phyloP scores from a whole-genome alignment of 2,888 invertebrate genomes.

The Spodoptera picta region DNA sequence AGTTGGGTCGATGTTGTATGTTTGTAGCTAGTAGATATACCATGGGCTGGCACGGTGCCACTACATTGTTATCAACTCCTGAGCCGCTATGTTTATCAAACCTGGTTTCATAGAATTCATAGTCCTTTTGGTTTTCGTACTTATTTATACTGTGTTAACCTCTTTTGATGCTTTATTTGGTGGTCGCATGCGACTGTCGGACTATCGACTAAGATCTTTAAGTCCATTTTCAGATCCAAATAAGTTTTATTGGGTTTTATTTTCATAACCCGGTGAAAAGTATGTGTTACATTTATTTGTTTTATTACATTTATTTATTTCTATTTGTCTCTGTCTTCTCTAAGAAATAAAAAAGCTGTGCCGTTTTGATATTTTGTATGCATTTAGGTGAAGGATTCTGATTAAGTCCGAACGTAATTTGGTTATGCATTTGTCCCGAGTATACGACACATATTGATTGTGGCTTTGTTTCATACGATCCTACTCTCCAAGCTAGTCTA shows the following conservation, averaged over 20 bases:
- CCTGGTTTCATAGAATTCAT: conserved; percentile 28
- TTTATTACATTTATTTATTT: too few species aligned
- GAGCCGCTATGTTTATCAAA: conserved; percentile 44
- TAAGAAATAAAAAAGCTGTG: too few species aligned
- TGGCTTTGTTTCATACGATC: conserved; percentile 23
- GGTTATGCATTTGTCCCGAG: conserved; percentile 22
- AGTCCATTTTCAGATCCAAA: too few species aligned
- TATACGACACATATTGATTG: conserved; percentile 30
- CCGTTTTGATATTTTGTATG: background rate
- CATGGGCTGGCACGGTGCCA: conserved; percentile 37
- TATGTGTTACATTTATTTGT: too few species aligned
- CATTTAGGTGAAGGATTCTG: conserved; percentile 30
- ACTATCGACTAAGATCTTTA: too few species aligned
- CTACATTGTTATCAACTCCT: conserved; percentile 45
- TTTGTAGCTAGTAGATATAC: conserved; percentile 34
- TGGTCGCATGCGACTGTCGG: too few species aligned
- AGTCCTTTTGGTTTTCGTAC: conserved; percentile 13
- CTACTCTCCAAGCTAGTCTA: conserved; percentile 6
- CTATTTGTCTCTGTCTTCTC: too few species aligned
- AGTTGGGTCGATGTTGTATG: conserved; percentile 22
- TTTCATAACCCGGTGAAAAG: too few species aligned
- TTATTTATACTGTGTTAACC: conserved; percentile 12
- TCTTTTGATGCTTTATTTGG: background rate
- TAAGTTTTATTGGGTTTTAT: too few species aligned
- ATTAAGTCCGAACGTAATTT: conserved; percentile 33